Conservation (phyloP, 2,888 invertebrate genomes). For the Vesta saturnalis region DNA sequence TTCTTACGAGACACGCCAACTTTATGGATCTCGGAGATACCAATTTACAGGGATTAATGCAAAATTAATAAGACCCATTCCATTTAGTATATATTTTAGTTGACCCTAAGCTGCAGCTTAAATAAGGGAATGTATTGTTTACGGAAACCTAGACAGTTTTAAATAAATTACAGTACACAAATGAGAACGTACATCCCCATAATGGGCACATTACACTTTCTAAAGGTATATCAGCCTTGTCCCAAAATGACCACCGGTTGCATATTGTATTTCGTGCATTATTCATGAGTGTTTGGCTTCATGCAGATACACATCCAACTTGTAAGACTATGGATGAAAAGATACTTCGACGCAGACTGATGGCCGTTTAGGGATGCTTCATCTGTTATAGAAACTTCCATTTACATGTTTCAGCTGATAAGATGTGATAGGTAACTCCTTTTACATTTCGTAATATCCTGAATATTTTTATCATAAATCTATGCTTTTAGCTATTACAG, state of each 20-base stretch:
- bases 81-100: constrained; percentile 1
- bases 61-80: neutral
- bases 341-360: constrained; percentile 39
- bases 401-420: constrained; percentile 28
- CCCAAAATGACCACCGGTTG: constrained; percentile 51
- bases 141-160: constrained; percentile 3
- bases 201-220: constrained; percentile 26
- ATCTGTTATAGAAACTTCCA: constrained; percentile 24
- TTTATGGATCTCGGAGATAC: neutral
- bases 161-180: constrained; percentile 10
- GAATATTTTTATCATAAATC: too few relatives aligned
- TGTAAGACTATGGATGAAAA: constrained; percentile 33
- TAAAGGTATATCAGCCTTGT: constrained; percentile 17
- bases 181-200: constrained; percentile 12
- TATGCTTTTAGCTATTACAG: too few relatives aligned
- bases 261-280: constrained; percentile 50
- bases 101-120: constrained; percentile 1
- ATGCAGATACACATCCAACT: constrained; percentile 25
- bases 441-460: constrained; percentile 11
- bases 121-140: neutral
- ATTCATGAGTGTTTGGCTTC: constrained; percentile 44
- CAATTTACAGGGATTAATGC: neutral
- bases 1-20: neutral
- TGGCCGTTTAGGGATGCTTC: constrained; percentile 39
- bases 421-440: constrained; percentile 23